These are phyloP conservation scores for Neosalanx taihuensis DNA, from an alignment of 2,797 vertebrate genomes.

Conservation along the genomic window DNA sequence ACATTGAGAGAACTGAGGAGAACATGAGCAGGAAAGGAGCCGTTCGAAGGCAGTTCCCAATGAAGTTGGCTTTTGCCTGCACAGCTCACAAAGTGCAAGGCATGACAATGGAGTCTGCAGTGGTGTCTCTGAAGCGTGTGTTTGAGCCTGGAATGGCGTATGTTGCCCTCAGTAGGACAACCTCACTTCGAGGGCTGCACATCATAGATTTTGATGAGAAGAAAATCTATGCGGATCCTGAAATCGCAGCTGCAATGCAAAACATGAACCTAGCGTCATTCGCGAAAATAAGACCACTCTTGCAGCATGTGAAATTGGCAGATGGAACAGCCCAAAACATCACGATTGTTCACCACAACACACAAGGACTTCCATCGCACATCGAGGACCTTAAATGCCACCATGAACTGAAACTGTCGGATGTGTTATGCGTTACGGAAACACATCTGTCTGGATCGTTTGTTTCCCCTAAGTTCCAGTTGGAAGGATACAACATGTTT, in stretches of 20 bases:
- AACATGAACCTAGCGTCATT: slow-evolving; percentile 12
- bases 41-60: slow-evolving; percentile 12
- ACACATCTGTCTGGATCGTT: too few relatives aligned
- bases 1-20: neutral
- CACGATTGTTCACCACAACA: slow-evolving; percentile 20
- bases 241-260: neutral
- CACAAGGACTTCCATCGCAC: slow-evolving; percentile 22
- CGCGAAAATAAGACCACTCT: slow-evolving; percentile 15
- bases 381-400: slow-evolving; percentile 29
- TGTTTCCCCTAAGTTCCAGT: slow-evolving; percentile 25
- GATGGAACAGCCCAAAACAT: neutral
- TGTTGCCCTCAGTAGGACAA: too few relatives aligned
- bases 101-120: too few relatives aligned
- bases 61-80: neutral
- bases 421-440: too few relatives aligned
- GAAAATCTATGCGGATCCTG: too few relatives aligned
- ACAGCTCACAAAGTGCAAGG: too few relatives aligned
- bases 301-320: neutral
- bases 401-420: slow-evolving; percentile 8
- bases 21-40: neutral
- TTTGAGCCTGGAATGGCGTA: too few relatives aligned
- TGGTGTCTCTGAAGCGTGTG: too few relatives aligned
- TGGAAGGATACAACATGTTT: slow-evolving; percentile 31
- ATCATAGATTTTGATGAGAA: too few relatives aligned
- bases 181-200: too few relatives aligned